Evolutionary conservation across 2,888 invertebrate genomes (phyloP), one percentile per base, ranked within the genome.

Genomic region (Carterocephalus palaemon): DNA sequence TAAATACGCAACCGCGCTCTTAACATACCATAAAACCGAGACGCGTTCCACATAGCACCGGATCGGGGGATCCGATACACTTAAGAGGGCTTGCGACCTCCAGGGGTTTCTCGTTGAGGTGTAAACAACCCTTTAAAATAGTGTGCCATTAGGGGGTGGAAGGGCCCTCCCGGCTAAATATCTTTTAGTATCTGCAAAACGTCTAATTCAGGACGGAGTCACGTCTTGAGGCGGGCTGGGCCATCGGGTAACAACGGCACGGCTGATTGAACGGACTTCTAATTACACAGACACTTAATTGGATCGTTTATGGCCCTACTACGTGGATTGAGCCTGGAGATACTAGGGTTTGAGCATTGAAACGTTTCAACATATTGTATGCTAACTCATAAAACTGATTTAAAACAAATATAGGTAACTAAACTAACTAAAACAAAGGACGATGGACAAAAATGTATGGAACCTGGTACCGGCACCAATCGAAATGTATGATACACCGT

Each of bases 101-200:
- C 17, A 29, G 13, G 43, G 43, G 36, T 43, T 47, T 47, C 47
- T 49, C 55, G 65, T 55, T 57, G 68, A 43, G 66, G 75, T 74
- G 76, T 73, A 73, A 78, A 79, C 74, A 78, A 80, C 78, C 80
- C 82, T 81, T 82, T 79, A 71, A 75, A 78, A 75, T 80, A 80
- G 79, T 80, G 76, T 55, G 61, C 68, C 65, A 70, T 68, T 66
- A 67, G 43, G 50, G 60, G 59, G 57, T 59, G 60, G 57, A 58
- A 62, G 65, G 59, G 47, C 2, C 36, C 34, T 26, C 42, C 42
- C 55, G 54, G 65, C 72, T 74, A 78, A 80, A 79, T 78, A 78
- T 78, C 77, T 77, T 79, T 83, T 80, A 81, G 77, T 81, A 77
- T 80, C 80, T 83, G 80, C 74, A 75, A 80, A 81, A 79, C 74